Conservation (phyloP, 2,888 invertebrate species). For the Lutraria lutraria region DNA sequence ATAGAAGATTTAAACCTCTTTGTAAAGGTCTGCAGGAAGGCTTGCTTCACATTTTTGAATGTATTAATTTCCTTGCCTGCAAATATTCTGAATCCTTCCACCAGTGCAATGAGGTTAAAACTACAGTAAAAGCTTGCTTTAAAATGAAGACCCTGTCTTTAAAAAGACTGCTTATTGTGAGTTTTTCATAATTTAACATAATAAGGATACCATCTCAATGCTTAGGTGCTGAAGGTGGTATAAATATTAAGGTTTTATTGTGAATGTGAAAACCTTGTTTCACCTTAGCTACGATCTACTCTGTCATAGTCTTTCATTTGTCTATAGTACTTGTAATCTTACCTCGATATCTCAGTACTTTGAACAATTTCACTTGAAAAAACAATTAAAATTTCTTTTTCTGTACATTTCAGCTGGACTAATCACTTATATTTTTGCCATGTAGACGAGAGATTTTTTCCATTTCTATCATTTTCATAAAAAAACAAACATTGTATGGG, state of each 20-base stretch:
- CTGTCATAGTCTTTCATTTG: too few species aligned
- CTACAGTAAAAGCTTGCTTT: background rate
- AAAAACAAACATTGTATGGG: constrained; percentile 10
- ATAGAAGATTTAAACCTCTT: too few species aligned
- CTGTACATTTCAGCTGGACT: constrained; percentile 47
- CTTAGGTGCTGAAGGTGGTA: background rate
- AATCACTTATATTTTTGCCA: constrained; percentile 20
- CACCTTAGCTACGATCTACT: too few species aligned
- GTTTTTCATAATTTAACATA: background rate
- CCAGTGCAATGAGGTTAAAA: too few species aligned
- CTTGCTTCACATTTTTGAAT: too few species aligned
- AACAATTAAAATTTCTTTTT: background rate
- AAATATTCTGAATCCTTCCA: too few species aligned
- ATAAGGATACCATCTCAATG: background rate
- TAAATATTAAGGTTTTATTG: background rate
- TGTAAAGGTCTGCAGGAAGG: too few species aligned
- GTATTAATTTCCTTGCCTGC: too few species aligned
- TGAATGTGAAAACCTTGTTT: too few species aligned
- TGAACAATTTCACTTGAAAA: too few species aligned
- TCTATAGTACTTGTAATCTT: too few species aligned
- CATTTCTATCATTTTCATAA: background rate
- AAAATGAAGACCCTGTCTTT: background rate
- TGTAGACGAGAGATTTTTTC: constrained; percentile 20
- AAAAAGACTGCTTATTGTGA: background rate
- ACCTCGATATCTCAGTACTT: too few species aligned